A percentile compares a stretch with the other conserved stretches of the same genome.
Evolutionary conservation across 2,888 invertebrate genomes (phyloP).

Genomic region (Aspidiotus destructor): DNA sequence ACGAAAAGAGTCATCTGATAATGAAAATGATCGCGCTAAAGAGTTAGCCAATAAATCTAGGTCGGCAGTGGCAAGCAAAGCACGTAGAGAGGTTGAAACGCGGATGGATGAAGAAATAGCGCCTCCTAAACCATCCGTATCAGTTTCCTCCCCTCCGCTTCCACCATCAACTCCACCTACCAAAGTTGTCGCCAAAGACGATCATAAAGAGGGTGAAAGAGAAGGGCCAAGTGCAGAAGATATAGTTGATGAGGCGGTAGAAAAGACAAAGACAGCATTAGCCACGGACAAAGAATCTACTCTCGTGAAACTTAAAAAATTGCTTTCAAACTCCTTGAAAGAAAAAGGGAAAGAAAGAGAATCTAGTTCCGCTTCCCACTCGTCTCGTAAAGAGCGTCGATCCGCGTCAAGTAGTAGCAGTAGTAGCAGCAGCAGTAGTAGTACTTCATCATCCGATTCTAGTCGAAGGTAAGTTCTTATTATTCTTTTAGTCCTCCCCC

Average conservation of each 20-base stretch:
- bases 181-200: neutral
- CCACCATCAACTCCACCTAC: too few species aligned
- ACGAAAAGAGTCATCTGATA: neutral
- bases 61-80: too few species aligned
- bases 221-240: neutral
- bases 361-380: conserved; percentile 4
- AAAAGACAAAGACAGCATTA: neutral
- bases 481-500: too few species aligned
- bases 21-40: neutral
- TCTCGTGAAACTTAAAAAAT: neutral
- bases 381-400: conserved; percentile 1
- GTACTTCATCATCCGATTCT: conserved; percentile 21
- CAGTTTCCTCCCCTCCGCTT: neutral
- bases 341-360: too few species aligned
- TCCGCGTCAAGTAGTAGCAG: conserved; percentile 5
- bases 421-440: neutral
- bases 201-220: conserved; percentile 8
- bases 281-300: neutral
- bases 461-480: conserved; percentile 12
- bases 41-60: neutral
- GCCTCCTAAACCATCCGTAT: neutral
- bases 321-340: too few species aligned
- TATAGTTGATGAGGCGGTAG: neutral
- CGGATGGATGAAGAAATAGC: neutral
- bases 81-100: neutral